phyloP scores from a whole-genome alignment of 1,140 invertebrate species.

The Tribolium castaneum region DNA sequence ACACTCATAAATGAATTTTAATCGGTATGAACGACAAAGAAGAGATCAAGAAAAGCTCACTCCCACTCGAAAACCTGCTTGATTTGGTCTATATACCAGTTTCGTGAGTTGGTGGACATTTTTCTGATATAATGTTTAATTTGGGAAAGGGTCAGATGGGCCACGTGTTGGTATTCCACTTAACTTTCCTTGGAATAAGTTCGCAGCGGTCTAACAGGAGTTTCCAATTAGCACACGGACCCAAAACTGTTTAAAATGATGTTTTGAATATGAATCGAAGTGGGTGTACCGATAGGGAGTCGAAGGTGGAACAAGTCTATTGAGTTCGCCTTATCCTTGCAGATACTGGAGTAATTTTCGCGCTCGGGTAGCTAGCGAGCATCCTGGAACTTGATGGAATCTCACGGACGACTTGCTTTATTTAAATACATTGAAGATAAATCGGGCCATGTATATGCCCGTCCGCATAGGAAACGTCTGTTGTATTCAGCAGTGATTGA shows the following conservation, averaged over 20 bases:
- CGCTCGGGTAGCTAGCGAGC: conserved; percentile 55
- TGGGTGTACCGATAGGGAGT: neutral
- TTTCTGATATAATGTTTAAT: no score
- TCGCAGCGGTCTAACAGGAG: neutral
- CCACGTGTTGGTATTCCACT: neutral
- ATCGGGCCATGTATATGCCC: conserved; percentile 47
- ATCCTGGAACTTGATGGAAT: conserved; percentile 59
- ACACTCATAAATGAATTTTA: no score
- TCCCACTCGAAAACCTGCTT: no score
- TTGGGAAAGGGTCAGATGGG: neutral
- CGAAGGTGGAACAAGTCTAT: conserved; percentile 50
- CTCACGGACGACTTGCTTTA: conserved; percentile 59
- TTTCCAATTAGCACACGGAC: neutral
- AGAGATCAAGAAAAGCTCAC: no score
- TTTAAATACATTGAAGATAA: conserved; percentile 59
- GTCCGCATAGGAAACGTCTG: conserved; percentile 41
- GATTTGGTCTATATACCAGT: no score
- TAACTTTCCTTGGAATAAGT: neutral
- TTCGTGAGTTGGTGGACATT: no score
- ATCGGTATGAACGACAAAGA: no score
- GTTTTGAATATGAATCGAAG: neutral
- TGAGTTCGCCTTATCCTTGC: conserved; percentile 41
- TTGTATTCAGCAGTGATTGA: conserved; percentile 50
- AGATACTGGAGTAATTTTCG: conserved; percentile 58
- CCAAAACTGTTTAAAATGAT: neutral